These are phyloP conservation scores for Invenusta paracnida DNA, from an alignment of 2,888 invertebrate species.

Conservation along the genomic window DNA sequence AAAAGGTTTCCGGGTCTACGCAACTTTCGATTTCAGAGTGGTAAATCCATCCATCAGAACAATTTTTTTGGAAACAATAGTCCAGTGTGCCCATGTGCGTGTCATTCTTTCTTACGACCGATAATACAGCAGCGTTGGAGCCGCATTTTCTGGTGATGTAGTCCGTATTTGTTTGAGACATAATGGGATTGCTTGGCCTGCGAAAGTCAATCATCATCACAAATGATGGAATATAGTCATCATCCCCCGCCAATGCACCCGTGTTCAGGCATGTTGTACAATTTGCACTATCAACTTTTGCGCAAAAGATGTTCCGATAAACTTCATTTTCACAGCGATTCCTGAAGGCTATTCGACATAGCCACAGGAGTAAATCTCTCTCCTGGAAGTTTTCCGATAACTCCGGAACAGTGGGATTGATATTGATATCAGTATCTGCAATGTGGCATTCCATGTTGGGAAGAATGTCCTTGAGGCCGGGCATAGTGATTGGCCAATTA, in stretches of 20 bases:
- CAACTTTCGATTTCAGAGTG: not conserved
- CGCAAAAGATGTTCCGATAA: not conserved
- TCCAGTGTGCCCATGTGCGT: not conserved
- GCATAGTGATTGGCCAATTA: too few relatives aligned
- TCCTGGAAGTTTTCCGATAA: too few relatives aligned
- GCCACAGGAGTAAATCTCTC: too few relatives aligned
- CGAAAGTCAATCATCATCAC: not conserved
- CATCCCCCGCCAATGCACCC: not conserved
- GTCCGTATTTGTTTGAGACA: not conserved
- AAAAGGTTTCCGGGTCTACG: not conserved
- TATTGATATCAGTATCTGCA: too few relatives aligned
- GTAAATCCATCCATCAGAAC: not conserved
- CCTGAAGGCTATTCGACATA: too few relatives aligned
- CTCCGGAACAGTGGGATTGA: too few relatives aligned
- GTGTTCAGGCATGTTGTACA: not conserved
- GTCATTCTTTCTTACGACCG: not conserved
- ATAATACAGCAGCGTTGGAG: too few relatives aligned
- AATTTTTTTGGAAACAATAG: not conserved
- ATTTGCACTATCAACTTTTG: not conserved
- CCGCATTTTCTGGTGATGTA: not conserved
- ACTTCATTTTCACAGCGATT: too few relatives aligned
- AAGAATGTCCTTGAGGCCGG: too few relatives aligned
- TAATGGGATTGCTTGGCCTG: not conserved
- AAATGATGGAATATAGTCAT: conserved; percentile 9
- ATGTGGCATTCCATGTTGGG: too few relatives aligned